phyloP scores from a whole-genome alignment of 2,797 vertebrate genomes.

The Perdix hodgsoniae region DNA sequence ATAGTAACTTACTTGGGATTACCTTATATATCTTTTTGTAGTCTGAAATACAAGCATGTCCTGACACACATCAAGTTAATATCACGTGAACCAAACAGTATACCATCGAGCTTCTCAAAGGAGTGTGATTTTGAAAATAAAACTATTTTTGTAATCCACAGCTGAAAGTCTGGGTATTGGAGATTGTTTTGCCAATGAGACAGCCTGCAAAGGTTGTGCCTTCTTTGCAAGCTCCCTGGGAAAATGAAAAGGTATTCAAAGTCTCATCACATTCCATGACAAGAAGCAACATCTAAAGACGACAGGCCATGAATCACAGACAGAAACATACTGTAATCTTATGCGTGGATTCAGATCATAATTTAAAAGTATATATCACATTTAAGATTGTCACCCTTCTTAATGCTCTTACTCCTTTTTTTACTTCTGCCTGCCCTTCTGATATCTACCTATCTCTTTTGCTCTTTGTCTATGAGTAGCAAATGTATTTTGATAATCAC shows the following conservation, averaged over 20 bases:
- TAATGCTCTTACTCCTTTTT: not conserved
- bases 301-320: not conserved
- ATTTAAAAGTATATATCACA: not conserved
- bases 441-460: not conserved
- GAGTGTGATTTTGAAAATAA: not conserved
- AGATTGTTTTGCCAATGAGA: not conserved
- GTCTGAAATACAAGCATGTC: not conserved
- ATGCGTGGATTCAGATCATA: not conserved
- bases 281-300: not conserved
- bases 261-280: rapidly evolving
- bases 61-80: not conserved
- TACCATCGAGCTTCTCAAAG: not conserved
- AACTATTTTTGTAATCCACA: not conserved
- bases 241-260: not conserved
- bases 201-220: not conserved
- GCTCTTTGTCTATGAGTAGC: not conserved
- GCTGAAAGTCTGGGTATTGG: not conserved
- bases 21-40: not conserved
- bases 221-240: not conserved
- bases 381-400: not conserved
- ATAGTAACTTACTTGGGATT: not conserved
- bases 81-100: not conserved
- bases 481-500: not conserved
- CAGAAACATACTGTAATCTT: not conserved
- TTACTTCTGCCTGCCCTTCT: not conserved